Evolutionary conservation across 2,797 vertebrate genomes (phyloP).

Genomic region (Rhincodon typus): DNA sequence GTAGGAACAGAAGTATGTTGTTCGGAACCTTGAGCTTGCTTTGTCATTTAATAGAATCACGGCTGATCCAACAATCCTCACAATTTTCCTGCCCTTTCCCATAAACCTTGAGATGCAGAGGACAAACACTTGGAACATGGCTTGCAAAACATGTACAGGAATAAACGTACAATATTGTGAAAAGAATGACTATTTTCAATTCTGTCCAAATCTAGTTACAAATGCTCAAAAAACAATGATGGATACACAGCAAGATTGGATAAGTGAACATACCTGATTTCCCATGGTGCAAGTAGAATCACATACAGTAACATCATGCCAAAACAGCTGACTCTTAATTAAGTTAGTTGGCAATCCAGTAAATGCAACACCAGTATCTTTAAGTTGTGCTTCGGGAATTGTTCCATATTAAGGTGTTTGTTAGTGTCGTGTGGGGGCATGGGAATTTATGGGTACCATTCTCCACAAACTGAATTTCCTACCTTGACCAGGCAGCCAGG

Average conservation of each 20-base stretch:
- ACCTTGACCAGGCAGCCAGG: neutral
- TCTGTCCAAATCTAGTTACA: neutral
- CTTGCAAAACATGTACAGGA: neutral
- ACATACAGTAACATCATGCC: neutral
- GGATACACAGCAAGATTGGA: neutral
- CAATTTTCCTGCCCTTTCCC: too few relatives aligned
- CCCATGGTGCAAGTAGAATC: neutral
- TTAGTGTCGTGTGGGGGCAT: neutral
- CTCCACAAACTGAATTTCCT: neutral
- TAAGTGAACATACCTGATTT: neutral
- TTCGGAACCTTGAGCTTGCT: too few relatives aligned
- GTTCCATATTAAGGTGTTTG: neutral
- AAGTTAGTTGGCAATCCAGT: neutral
- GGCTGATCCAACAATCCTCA: too few relatives aligned
- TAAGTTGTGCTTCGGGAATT: neutral
- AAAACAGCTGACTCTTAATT: neutral
- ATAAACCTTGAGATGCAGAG: neutral
- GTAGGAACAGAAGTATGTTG: too few relatives aligned
- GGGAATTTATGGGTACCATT: neutral
- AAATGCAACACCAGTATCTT: neutral
- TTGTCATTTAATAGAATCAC: too few relatives aligned
- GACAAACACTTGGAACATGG: neutral
- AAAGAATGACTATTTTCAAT: neutral
- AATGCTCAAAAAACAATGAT: neutral
- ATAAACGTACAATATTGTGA: too few relatives aligned